Evolutionary conservation across 2,888 invertebrate species (phyloP).

Genomic region (Sepiola atlantica): DNA sequence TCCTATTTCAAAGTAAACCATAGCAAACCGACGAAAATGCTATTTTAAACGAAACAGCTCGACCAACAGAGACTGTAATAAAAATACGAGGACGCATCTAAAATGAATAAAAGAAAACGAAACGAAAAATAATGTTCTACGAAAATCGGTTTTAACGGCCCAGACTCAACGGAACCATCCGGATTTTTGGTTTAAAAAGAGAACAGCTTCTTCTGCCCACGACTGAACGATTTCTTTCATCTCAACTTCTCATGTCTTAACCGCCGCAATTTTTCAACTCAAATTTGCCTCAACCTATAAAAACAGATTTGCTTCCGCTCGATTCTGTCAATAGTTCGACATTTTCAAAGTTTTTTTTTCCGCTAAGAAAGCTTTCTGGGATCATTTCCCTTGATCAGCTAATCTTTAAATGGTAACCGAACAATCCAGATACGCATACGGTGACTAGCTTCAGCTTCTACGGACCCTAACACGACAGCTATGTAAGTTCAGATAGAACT

Average conservation of each 20-base stretch:
- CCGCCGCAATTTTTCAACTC: not conserved
- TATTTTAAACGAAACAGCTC: too few relatives aligned
- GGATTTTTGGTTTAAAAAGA: not conserved
- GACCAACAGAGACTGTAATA: not conserved
- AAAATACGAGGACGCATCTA: not conserved
- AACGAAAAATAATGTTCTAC: not conserved
- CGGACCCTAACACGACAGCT: too few relatives aligned
- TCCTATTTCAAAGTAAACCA: too few relatives aligned
- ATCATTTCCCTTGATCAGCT: not conserved
- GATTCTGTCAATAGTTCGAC: not conserved
- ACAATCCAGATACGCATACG: too few relatives aligned
- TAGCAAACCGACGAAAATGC: too few relatives aligned
- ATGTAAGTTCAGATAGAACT: too few relatives aligned
- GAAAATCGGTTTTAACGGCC: not conserved
- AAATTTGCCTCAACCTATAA: not conserved
- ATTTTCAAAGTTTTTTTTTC: not conserved
- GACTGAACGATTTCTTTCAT: not conserved
- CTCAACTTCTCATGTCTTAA: not conserved
- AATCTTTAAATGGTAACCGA: not conserved
- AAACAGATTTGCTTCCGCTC: not conserved
- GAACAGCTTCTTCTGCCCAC: not conserved
- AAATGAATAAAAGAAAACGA: not conserved
- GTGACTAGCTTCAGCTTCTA: too few relatives aligned
- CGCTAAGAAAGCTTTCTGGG: not conserved
- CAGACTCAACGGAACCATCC: not conserved